Percentiles rank a stretch among this genome's conserved stretches.
These are phyloP conservation scores for Nanorana parkeri DNA, from an alignment of 2,113 vertebrate genomes.

Conservation along the genomic window DNA sequence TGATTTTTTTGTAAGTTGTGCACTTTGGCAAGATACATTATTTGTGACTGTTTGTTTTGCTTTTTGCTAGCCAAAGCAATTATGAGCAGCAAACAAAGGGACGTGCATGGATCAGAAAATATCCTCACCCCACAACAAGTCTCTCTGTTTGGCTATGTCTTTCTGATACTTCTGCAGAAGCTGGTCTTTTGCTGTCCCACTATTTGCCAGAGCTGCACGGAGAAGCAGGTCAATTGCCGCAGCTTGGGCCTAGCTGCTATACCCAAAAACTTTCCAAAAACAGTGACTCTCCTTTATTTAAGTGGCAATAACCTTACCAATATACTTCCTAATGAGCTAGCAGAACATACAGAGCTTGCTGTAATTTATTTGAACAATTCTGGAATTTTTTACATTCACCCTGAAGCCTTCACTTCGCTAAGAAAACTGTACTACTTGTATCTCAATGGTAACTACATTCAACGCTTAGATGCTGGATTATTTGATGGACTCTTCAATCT, in stretches of 20 bases:
- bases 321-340: constrained; percentile 65
- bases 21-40: background rate
- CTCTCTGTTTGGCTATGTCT: constrained; percentile 63
- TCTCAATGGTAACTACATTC: constrained; percentile 74
- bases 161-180: constrained; percentile 70
- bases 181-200: constrained; percentile 66
- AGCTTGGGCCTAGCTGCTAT: constrained; percentile 67
- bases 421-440: constrained; percentile 67
- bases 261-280: constrained; percentile 68
- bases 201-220: constrained; percentile 70
- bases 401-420: constrained; percentile 70
- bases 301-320: constrained; percentile 72
- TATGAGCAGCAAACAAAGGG: constrained; percentile 69
- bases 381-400: constrained; percentile 62
- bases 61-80: constrained; percentile 68
- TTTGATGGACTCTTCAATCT: constrained; percentile 73
- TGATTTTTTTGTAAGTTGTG: constrained; percentile 11
- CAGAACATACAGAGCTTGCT: constrained; percentile 66
- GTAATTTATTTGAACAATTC: constrained; percentile 72
- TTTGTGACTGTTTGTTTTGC: constrained; percentile 55
- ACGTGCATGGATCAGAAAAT: constrained; percentile 69
- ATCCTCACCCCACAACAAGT: constrained; percentile 61
- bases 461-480: constrained; percentile 67
- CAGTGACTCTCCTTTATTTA: constrained; percentile 65
- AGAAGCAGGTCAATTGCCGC: constrained; percentile 70